A percentile compares a stretch with the other conserved stretches of the same genome.
These are phyloP conservation scores for Pelobates cultripes DNA, from an alignment of 2,797 vertebrate species.

Conservation along the genomic window DNA sequence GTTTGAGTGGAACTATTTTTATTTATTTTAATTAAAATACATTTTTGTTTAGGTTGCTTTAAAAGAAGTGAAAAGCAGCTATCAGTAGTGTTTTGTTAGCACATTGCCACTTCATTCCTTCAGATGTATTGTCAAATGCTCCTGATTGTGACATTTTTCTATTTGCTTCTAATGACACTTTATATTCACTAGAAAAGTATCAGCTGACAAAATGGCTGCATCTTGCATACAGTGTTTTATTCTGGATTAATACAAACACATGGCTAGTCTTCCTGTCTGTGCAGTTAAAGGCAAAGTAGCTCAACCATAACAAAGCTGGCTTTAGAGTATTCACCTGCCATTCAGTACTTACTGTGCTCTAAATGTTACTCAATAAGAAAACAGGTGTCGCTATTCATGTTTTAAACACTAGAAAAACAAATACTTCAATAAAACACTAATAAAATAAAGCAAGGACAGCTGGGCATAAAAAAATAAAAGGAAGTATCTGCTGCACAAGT, in stretches of 20 bases:
- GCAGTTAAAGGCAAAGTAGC: no score
- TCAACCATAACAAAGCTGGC: no score
- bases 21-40: no score
- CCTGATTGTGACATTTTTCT: neutral
- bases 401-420: no score
- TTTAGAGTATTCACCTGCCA: neutral
- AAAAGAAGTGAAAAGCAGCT: neutral
- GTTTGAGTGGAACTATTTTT: no score
- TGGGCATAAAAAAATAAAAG: no score
- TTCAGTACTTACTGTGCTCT: neutral
- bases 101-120: neutral
- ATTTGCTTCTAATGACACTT: neutral
- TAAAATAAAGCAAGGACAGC: no score
- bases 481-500: no score
- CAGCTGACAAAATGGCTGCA: neutral
- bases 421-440: no score
- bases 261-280: neutral
- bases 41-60: neutral
- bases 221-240: neutral
- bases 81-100: neutral
- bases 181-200: neutral
- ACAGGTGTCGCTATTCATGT: no score
- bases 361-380: no score
- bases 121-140: neutral
- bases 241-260: neutral